A percentile compares a stretch with the other conserved stretches of the same genome.
These are phyloP conservation scores for Phorcus lineatus DNA, from an alignment of 2,888 invertebrate genomes.

Conservation along the genomic window DNA sequence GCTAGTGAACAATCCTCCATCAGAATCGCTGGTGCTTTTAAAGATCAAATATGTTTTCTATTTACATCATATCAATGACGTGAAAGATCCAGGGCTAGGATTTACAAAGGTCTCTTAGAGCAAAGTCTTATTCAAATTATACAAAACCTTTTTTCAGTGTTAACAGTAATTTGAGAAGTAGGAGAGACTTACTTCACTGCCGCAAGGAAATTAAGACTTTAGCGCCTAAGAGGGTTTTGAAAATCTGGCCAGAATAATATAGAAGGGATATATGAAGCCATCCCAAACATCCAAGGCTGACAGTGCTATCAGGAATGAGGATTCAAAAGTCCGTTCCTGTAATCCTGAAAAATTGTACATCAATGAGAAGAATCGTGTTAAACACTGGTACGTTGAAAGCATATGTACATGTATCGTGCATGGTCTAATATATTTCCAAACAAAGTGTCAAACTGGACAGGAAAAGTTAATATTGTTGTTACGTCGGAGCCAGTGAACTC, in stretches of 20 bases:
- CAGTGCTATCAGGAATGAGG: conserved; percentile 17
- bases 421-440: conserved; percentile 13
- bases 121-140: too few species aligned
- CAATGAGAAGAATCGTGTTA: neutral
- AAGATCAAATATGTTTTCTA: conserved; percentile 24
- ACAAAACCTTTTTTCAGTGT: too few species aligned
- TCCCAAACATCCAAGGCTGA: conserved; percentile 8
- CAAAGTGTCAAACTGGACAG: conserved; percentile 20
- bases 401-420: conserved; percentile 18
- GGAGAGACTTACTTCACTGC: too few species aligned
- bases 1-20: conserved; percentile 16
- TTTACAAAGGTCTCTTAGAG: too few species aligned
- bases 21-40: conserved; percentile 11
- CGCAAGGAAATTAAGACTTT: too few species aligned
- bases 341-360: conserved; percentile 3
- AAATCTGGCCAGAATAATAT: too few species aligned
- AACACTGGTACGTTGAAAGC: conserved; percentile 18
- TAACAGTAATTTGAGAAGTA: too few species aligned
- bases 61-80: neutral
- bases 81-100: too few species aligned
- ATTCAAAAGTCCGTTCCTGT: conserved; percentile 12
- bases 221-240: too few species aligned
- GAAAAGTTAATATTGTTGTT: conserved; percentile 25
- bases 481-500: conserved; percentile 20
- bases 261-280: neutral